These are phyloP conservation scores for Anastrepha obliqua DNA, from an alignment of 1,140 invertebrate species.

Conservation along the genomic window DNA sequence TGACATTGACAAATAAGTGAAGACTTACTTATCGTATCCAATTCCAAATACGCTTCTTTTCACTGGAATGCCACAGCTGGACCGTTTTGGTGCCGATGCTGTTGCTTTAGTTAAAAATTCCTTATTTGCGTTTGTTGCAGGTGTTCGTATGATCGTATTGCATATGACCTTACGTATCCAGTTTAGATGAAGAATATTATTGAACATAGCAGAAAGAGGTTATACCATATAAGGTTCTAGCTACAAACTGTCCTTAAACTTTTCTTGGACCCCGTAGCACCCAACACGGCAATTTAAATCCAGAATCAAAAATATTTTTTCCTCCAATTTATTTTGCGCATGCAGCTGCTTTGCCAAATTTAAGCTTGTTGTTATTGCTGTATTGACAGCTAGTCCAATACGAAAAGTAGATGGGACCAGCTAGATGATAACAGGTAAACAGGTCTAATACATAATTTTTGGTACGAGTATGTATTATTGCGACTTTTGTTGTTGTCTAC, in stretches of 20 bases:
- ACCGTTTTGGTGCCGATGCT: neutral
- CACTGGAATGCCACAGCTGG: neutral
- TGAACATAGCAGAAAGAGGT: conserved; percentile 6
- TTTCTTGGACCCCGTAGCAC: neutral
- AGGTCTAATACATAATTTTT: neutral
- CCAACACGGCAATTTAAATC: neutral
- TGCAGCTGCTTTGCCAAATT: neutral
- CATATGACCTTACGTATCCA: conserved; percentile 36
- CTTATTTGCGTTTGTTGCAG: neutral
- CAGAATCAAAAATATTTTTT: neutral
- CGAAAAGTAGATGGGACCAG: neutral
- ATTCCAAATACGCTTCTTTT: neutral
- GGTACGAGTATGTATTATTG: neutral
- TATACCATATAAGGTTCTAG: neutral
- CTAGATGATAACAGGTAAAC: neutral
- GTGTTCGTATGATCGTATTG: neutral
- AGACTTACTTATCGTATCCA: neutral
- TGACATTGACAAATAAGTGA: neutral
- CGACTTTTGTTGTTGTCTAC: neutral
- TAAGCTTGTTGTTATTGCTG: neutral
- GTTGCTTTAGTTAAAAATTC: neutral
- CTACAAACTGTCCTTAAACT: neutral
- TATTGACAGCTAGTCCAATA: neutral
- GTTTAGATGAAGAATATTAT: conserved; percentile 1
- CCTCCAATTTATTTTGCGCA: neutral